phyloP scores from a whole-genome alignment of 2,888 invertebrate genomes.

The Microctonus brassicae region DNA sequence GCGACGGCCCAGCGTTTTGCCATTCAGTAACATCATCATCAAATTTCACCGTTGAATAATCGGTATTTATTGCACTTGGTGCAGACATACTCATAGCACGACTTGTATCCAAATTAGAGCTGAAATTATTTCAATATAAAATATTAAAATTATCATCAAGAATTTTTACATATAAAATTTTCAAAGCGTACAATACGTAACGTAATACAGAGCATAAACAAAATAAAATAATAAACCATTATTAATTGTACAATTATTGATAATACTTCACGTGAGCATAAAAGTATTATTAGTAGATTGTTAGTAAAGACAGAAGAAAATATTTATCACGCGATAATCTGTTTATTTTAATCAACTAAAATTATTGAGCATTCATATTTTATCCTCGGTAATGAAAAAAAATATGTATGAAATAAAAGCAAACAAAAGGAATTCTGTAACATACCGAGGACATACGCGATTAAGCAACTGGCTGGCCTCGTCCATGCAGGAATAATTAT shows the following conservation, averaged over 20 bases:
- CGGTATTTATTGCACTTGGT: conserved; percentile 87
- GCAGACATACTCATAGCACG: conserved; percentile 87
- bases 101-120: conserved; percentile 79
- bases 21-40: conserved; percentile 73
- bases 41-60: conserved; percentile 80
- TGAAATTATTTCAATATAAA: conserved; percentile 53
- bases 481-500: conserved; percentile 67
- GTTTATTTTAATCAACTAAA: neutral
- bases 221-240: neutral
- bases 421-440: conserved; percentile 43
- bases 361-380: neutral
- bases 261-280: neutral
- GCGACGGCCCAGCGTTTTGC: conserved; percentile 62
- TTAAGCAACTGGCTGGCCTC: conserved; percentile 69
- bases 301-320: too few relatives aligned
- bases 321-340: neutral
- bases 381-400: conserved; percentile 42
- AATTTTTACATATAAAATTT: neutral
- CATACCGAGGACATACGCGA: conserved; percentile 67
- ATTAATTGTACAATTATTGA: neutral
- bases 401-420: too few relatives aligned
- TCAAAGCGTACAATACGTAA: neutral
- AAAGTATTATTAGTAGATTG: too few relatives aligned
- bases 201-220: neutral
- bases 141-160: neutral